Evolutionary conservation across 2,797 vertebrate species (phyloP), one percentile per base, ranked within the genome.

Genomic region (Paratrypauchen microcephalus): DNA sequence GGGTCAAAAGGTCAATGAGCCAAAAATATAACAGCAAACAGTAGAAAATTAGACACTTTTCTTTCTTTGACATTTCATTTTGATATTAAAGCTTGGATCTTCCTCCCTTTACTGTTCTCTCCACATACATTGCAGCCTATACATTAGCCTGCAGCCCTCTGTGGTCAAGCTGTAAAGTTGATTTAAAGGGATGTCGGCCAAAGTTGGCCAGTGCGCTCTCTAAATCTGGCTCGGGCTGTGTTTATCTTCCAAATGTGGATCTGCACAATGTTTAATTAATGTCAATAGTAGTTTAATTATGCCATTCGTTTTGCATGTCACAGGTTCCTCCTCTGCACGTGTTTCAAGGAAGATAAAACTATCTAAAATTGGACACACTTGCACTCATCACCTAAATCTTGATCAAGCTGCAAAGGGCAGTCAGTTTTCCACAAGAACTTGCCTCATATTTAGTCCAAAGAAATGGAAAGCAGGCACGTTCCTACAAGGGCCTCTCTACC

Each of bases 221-320:
- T 83, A 76, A 85, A 81, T 83, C 73, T 77, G 79, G 77, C 80
- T n/a, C 76, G 36, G 4, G 26, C 69, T 74, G 56, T 84, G 78
- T 87, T 90, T 83, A 76, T 80, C 83, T 84, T 84, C 83, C 82
- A 80, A 84, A 84, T 87, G 77, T 80, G 83, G 79, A 90, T 21
- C 69, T 65, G 73, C 74, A 78, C 73, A 82, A 82, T 68, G 69
- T 91, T 88, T 87, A 89, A 92, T 92, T 91, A 86, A 78, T 65
- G 86, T 88, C 83, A 88, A 85, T 84, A 72, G 87, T 70, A 82
- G 76, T 91, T 88, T 89, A 88, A 91, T 91, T 83, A 83, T 88
- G 71, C 82, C 87, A 81, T 90, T 91, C 67, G 75, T 92, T 90
- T 84, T 86, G 21, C 74, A 75, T 83, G 86, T 83, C 77, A 65